A percentile compares a stretch with the other conserved stretches of the same genome.
These are phyloP conservation scores for Coptotermes formosanus DNA, from an alignment of 1,140 invertebrate genomes.

Conservation along the genomic window DNA sequence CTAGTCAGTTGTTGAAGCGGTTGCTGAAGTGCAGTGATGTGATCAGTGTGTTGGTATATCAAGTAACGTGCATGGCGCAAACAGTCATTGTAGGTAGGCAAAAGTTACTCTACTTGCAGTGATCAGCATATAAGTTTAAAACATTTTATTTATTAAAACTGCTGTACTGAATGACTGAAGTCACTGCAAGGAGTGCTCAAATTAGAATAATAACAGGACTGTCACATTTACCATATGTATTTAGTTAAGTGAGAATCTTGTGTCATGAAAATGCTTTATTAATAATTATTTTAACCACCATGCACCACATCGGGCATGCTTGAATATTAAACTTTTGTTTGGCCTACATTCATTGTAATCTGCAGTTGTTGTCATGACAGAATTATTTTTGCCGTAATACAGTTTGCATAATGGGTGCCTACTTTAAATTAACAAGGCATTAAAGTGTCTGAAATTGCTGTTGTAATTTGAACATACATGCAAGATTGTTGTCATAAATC, in stretches of 20 bases:
- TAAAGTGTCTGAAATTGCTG: neutral
- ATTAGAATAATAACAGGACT: neutral
- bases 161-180: neutral
- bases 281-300: neutral
- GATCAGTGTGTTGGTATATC: neutral
- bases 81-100: neutral
- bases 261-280: neutral
- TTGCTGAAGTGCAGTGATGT: neutral
- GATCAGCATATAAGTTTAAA: neutral
- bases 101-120: neutral
- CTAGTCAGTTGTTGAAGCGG: neutral
- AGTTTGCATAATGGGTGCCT: neutral
- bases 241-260: neutral
- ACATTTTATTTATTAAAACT: neutral
- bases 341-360: neutral
- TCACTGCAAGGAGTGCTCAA: neutral
- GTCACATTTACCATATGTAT: neutral
- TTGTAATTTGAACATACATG: neutral
- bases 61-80: neutral
- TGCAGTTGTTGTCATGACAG: neutral
- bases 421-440: neutral
- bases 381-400: neutral
- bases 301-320: neutral
- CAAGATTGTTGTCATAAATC: neutral
- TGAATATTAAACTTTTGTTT: neutral